These are phyloP conservation scores for Axis porcinus DNA, from an alignment of 2,113 vertebrate genomes.

Conservation along the genomic window DNA sequence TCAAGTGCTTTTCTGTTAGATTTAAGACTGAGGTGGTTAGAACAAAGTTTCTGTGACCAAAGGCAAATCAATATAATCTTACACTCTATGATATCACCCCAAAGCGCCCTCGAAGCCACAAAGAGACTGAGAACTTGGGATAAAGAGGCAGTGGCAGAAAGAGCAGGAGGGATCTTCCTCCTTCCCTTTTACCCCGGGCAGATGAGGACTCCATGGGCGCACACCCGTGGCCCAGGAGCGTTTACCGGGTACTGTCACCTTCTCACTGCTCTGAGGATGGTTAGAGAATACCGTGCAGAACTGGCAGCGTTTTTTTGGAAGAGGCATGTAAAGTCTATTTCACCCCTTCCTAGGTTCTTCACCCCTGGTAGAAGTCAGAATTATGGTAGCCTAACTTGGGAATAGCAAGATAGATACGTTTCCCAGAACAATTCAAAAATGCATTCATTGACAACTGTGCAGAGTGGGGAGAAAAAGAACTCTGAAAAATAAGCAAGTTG, in stretches of 20 bases:
- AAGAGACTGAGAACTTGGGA: neutral
- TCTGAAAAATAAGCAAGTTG: neutral
- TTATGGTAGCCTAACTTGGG: neutral
- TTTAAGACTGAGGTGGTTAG: neutral
- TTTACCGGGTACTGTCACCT: neutral
- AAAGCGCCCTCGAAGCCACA: neutral
- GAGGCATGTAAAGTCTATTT: neutral
- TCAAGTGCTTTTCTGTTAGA: neutral
- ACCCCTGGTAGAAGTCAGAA: neutral
- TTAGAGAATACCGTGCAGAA: neutral
- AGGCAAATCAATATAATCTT: neutral
- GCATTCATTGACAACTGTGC: neutral
- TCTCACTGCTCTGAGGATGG: neutral
- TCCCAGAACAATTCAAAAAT: conserved; percentile 17
- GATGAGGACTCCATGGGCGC: fast-evolving
- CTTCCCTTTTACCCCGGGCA: neutral
- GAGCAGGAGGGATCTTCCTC: neutral
- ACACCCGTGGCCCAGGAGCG: neutral
- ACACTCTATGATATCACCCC: neutral
- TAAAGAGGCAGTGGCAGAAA: neutral
- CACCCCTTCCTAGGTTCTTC: neutral
- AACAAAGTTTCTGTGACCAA: neutral
- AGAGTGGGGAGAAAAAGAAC: neutral
- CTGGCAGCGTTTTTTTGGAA: neutral
- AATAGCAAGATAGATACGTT: neutral